Percentiles rank a stretch among this genome's conserved stretches.
Evolutionary conservation across 2,888 invertebrate genomes (phyloP).

Genomic region (Reticulitermes lucifugus): DNA sequence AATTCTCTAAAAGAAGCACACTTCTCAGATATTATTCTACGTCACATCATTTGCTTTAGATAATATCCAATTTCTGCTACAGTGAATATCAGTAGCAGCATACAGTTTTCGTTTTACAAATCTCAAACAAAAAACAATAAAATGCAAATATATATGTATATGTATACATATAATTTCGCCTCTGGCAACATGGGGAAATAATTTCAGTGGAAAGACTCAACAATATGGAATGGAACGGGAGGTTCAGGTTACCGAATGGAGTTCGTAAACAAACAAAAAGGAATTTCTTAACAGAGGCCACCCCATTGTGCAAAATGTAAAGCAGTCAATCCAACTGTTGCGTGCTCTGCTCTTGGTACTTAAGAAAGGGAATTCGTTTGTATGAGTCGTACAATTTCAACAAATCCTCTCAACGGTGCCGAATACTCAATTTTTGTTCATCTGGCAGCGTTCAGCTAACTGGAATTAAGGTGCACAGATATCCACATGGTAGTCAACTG

Average conservation of each 20-base stretch:
- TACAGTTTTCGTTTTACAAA: conserved; percentile 1
- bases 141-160: not conserved
- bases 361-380: not conserved
- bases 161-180: not conserved
- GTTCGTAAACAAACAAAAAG: not conserved
- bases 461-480: too few relatives aligned
- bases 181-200: not conserved
- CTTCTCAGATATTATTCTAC: too few relatives aligned
- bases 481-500: too few relatives aligned
- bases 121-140: conserved; percentile 23
- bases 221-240: not conserved
- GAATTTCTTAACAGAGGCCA: not conserved
- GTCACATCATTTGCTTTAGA: not conserved
- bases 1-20: too few relatives aligned
- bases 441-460: not conserved
- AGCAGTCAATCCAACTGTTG: too few relatives aligned
- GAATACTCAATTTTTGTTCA: not conserved
- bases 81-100: not conserved
- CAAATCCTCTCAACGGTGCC: not conserved
- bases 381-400: not conserved
- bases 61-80: not conserved
- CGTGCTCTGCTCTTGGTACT: too few relatives aligned
- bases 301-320: too few relatives aligned
- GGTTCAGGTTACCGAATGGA: not conserved
- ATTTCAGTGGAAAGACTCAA: not conserved